phyloP scores from a whole-genome alignment of 2,797 vertebrate genomes.

The Sphenopsis melanotis region DNA sequence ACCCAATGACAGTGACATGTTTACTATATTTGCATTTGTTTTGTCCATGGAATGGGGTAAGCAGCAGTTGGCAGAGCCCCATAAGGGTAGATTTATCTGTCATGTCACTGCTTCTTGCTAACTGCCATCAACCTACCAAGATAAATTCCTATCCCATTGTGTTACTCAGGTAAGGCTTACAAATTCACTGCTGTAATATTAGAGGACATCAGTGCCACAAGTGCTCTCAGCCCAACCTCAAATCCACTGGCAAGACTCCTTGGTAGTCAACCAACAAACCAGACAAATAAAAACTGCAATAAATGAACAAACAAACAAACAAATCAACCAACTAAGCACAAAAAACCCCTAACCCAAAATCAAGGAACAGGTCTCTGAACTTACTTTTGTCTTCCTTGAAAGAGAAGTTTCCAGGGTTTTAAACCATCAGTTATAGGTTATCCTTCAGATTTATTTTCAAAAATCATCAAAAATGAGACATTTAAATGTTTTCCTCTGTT shows the following conservation, averaged over 20 bases:
- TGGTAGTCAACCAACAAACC: background rate
- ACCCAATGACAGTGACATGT: background rate
- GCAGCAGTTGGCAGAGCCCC: background rate
- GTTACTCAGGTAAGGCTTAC: background rate
- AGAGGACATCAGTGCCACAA: background rate
- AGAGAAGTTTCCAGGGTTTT: background rate
- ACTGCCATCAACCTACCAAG: background rate
- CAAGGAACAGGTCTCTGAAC: background rate
- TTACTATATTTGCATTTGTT: background rate
- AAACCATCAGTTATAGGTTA: fast-evolving
- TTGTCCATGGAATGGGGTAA: background rate
- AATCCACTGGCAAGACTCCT: background rate
- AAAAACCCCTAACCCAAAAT: fast-evolving
- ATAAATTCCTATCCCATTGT: background rate
- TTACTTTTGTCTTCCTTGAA: background rate
- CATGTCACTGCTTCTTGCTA: background rate
- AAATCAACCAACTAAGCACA: background rate
- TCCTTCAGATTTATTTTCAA: background rate
- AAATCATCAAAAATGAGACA: background rate
- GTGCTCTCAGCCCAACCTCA: background rate
- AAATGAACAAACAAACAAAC: fast-evolving
- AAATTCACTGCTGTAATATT: background rate
- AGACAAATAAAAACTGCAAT: background rate
- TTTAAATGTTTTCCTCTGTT: background rate
- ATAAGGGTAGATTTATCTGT: background rate